A percentile compares a stretch with the other conserved stretches of the same genome.
phyloP scores from a whole-genome alignment of 2,797 vertebrate species.

The Pygocentrus nattereri region DNA sequence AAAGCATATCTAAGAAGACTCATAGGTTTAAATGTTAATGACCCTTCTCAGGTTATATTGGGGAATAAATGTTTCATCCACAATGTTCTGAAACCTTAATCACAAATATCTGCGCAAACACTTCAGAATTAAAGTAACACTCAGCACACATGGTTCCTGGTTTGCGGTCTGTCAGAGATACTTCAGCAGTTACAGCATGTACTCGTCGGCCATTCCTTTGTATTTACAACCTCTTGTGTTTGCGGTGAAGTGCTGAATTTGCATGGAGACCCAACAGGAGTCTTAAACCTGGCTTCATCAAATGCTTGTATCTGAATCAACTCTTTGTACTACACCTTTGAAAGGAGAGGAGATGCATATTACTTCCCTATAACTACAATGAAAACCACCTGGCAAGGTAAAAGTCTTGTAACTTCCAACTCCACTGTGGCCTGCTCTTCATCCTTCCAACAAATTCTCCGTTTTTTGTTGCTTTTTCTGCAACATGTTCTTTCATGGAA shows the following conservation, averaged over 20 bases:
- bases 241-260: constrained; percentile 59
- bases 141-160: constrained; percentile 27
- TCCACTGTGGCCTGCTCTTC: constrained; percentile 22
- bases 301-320: constrained; percentile 51
- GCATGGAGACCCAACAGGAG: constrained; percentile 61
- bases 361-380: constrained; percentile 60
- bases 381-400: constrained; percentile 66
- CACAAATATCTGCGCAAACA: constrained; percentile 13
- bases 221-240: constrained; percentile 57
- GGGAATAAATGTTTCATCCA: too few relatives aligned
- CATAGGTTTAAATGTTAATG: too few relatives aligned
- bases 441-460: constrained; percentile 27
- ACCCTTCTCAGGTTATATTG: too few relatives aligned
- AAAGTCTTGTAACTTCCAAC: constrained; percentile 34
- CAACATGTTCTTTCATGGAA: constrained; percentile 12
- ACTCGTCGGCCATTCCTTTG: constrained; percentile 45
- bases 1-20: too few relatives aligned
- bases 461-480: too few relatives aligned
- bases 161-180: constrained; percentile 42
- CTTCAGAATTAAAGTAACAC: constrained; percentile 24
- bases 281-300: constrained; percentile 57
- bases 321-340: constrained; percentile 55
- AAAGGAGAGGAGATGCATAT: constrained; percentile 54
- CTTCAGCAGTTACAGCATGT: constrained; percentile 50
- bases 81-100: constrained; percentile 1